Conservation (phyloP, 2,797 vertebrate genomes). For the Paramormyrops hopkinsi region DNA sequence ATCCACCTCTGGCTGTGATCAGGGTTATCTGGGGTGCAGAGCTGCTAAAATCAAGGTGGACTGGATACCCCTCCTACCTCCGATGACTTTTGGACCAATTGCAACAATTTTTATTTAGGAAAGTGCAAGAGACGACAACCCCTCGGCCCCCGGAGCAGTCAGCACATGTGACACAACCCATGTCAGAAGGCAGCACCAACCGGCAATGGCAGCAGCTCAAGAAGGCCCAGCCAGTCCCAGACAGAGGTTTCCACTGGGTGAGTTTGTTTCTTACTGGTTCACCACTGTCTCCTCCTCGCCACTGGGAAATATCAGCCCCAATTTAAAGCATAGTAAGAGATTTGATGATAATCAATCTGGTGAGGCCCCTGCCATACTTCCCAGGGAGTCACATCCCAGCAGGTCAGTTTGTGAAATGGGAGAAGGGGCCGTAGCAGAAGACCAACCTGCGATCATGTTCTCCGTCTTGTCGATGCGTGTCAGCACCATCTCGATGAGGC, state of each 20-base stretch:
- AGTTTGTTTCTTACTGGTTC: neutral
- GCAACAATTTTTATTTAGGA: neutral
- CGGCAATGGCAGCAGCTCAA: neutral
- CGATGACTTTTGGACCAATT: neutral
- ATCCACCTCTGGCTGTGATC: neutral
- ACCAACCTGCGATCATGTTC: constrained; percentile 89
- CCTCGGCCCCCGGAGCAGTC: neutral
- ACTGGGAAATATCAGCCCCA: neutral
- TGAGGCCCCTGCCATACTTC: neutral
- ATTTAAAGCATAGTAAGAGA: neutral
- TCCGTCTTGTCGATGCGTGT: constrained; percentile 74
- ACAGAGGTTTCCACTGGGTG: neutral
- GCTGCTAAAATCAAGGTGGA: neutral
- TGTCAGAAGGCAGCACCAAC: neutral
- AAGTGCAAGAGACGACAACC: neutral
- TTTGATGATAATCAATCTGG: neutral
- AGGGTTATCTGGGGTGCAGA: neutral
- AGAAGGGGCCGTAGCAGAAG: constrained; percentile 16
- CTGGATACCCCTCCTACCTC: neutral
- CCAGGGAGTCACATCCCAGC: neutral
- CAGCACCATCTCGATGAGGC: constrained; percentile 83
- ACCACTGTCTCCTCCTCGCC: neutral
- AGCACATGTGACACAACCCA: neutral
- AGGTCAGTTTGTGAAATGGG: neutral
- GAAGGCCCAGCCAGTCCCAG: neutral